Base-by-base conservation (phyloP, 2,888 invertebrate genomes). In the Dasysyrphus albostriatus region DNA sequence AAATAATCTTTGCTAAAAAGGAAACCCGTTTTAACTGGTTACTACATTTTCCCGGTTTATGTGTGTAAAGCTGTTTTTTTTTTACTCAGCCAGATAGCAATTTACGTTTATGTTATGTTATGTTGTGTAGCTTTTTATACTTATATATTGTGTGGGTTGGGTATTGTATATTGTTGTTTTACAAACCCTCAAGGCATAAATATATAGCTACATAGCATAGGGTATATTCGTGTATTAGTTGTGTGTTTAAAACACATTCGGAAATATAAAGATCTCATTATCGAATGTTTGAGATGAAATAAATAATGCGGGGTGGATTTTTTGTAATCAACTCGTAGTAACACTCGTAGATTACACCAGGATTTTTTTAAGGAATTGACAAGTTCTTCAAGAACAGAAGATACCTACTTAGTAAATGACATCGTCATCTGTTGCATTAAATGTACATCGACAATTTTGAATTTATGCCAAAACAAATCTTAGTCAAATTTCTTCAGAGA, bases 21-120 rank as follows among this genome's bases (percentile, higher is more conserved):
- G 8, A 54, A 58, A 29, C 65, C 42, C 63, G 72, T 77, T 67
- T 44, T 63, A 87, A 79, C 87, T 72, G 82, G 82, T 87, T 82
- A 82, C 59, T 77, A 54, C 44, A 0, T 59, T 39, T 65, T 32
- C 87, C 87, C 59, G 63, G 70, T 78, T 74, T 29, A 74, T 75
- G 59, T 59, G 24, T 74, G 79, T 63, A 70, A 70, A 79, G 74
- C 63, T 24, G 24, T 79, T 69, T 58, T 83, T 79, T 65, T 74
- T 19, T 1, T 5, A 79, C 75, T 83, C 49, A 83, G 42, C 59
- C 19, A 19, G 49, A 19, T 19, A 49, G 5, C 10, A 49, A 7
- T n/a, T 24, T 39, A 39, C 39, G 9, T 8, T 2, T 10, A 37
- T 37, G n/a, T n/a, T 67, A 42, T 42, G 6, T 44, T 44, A 7